Evolutionary conservation across 2,797 vertebrate genomes (phyloP).

Genomic region (Falco rusticolus): DNA sequence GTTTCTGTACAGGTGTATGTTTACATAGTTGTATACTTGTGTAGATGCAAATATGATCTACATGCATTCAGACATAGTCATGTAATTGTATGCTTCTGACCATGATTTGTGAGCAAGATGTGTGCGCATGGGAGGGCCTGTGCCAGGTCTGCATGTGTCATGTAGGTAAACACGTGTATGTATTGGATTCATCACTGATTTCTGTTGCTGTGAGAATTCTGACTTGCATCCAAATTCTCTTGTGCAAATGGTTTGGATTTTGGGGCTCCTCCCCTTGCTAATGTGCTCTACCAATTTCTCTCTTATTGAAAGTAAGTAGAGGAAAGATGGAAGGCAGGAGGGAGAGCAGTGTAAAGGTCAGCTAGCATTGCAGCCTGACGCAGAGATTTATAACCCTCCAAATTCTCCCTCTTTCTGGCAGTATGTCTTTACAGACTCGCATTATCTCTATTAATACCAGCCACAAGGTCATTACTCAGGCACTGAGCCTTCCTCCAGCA

Average conservation of each 20-base stretch:
- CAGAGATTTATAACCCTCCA: slow-evolving; percentile 73
- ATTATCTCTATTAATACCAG: slow-evolving; percentile 86
- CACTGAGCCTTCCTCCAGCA: slow-evolving; percentile 80
- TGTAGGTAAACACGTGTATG: neutral
- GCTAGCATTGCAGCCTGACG: slow-evolving; percentile 6
- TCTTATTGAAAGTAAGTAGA: slow-evolving; percentile 26
- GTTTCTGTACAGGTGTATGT: neutral
- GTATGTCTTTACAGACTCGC: slow-evolving; percentile 75
- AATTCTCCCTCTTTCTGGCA: slow-evolving; percentile 68
- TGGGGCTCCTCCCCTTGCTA: neutral
- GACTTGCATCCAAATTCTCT: neutral
- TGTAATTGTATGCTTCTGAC: neutral
- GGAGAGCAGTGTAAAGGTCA: slow-evolving; percentile 44
- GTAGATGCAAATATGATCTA: neutral
- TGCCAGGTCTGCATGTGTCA: neutral
- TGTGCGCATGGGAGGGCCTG: neutral
- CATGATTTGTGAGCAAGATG: neutral
- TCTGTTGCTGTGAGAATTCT: neutral
- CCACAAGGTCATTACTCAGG: slow-evolving; percentile 82
- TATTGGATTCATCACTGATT: neutral
- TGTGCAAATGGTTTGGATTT: slow-evolving; percentile 16
- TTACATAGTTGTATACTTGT: neutral
- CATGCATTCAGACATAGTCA: neutral
- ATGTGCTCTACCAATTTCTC: neutral
- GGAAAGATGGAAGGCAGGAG: slow-evolving; percentile 29